phyloP scores from a whole-genome alignment of 2,113 vertebrate species.

The Cyanocitta stelleri region DNA sequence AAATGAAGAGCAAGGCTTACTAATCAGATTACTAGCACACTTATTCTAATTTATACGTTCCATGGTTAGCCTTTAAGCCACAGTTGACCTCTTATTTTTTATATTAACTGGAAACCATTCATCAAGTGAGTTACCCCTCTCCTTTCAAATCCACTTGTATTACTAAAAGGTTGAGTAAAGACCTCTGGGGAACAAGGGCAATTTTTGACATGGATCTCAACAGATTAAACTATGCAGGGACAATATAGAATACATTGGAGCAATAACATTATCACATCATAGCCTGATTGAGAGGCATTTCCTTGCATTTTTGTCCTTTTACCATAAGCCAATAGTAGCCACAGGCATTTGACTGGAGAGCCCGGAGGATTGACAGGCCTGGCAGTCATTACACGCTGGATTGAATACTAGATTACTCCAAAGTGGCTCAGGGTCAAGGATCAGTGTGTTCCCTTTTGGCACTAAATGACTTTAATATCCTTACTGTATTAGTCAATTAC shows the following conservation, averaged over 20 bases:
- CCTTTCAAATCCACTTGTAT: slow-evolving; percentile 75
- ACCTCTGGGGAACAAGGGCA: slow-evolving; percentile 78
- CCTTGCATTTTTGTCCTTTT: slow-evolving; percentile 80
- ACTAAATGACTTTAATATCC: slow-evolving; percentile 99
- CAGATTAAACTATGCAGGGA: slow-evolving; percentile 81
- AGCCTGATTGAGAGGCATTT: slow-evolving; percentile 82
- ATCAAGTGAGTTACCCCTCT: slow-evolving; percentile 71
- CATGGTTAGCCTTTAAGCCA: slow-evolving; percentile 47
- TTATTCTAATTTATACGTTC: slow-evolving; percentile 67
- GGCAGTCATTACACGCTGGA: slow-evolving; percentile 99
- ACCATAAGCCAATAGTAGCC: slow-evolving; percentile 85
- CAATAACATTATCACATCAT: slow-evolving; percentile 84
- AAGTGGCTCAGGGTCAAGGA: slow-evolving; percentile 99
- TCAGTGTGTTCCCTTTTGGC: slow-evolving; percentile 98
- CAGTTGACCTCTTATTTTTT: slow-evolving; percentile 66
- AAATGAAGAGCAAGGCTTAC: slow-evolving; percentile 37
- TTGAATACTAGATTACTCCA: slow-evolving; percentile 99
- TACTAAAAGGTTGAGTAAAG: slow-evolving; percentile 78
- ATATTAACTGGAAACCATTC: slow-evolving; percentile 77
- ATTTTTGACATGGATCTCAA: slow-evolving; percentile 83
- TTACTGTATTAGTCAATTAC: slow-evolving; percentile 99
- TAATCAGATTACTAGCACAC: slow-evolving; percentile 48
- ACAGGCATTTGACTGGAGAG: slow-evolving; percentile 87
- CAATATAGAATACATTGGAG: slow-evolving; percentile 81
- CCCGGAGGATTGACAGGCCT: slow-evolving; percentile 97